Percentiles rank a stretch among this genome's conserved stretches.
These are phyloP conservation scores for Crotalus horridus DNA, from an alignment of 2,113 vertebrate species.

Conservation along the genomic window DNA sequence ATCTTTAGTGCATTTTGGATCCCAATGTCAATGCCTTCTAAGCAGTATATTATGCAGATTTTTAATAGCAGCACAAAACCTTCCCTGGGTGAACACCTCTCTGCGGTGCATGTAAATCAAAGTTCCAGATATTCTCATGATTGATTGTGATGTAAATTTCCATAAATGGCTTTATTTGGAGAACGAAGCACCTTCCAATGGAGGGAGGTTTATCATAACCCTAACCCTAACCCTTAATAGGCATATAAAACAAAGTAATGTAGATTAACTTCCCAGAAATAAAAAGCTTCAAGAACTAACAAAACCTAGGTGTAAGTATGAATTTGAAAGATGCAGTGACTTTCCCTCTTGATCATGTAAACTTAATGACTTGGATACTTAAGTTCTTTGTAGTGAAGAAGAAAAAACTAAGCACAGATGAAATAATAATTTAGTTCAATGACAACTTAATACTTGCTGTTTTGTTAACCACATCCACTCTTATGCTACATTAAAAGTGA, in stretches of 20 bases:
- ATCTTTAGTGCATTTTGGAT: not conserved
- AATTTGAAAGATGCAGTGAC: not conserved
- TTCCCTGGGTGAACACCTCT: not conserved
- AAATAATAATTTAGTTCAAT: not conserved
- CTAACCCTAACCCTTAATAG: too few species aligned
- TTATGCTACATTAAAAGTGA: not conserved
- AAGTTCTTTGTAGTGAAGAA: not conserved
- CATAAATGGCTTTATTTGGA: not conserved
- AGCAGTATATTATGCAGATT: not conserved
- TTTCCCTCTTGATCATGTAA: not conserved
- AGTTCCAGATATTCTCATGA: not conserved
- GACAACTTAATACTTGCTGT: not conserved
- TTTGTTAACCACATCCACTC: not conserved
- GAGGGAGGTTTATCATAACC: not conserved
- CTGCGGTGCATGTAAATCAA: not conserved
- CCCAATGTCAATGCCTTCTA: not conserved
- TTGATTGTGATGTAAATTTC: not conserved
- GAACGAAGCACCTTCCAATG: not conserved
- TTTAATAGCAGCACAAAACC: conserved; percentile 1
- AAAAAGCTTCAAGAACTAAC: not conserved
- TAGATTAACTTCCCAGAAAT: not conserved
- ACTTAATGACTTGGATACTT: not conserved
- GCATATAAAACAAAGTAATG: not conserved
- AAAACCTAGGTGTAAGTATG: not conserved
- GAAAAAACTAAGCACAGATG: not conserved